Percentiles rank a stretch among this genome's conserved stretches.
Evolutionary conservation across 2,888 invertebrate species (phyloP).

Genomic region (Orthosia gracilis): DNA sequence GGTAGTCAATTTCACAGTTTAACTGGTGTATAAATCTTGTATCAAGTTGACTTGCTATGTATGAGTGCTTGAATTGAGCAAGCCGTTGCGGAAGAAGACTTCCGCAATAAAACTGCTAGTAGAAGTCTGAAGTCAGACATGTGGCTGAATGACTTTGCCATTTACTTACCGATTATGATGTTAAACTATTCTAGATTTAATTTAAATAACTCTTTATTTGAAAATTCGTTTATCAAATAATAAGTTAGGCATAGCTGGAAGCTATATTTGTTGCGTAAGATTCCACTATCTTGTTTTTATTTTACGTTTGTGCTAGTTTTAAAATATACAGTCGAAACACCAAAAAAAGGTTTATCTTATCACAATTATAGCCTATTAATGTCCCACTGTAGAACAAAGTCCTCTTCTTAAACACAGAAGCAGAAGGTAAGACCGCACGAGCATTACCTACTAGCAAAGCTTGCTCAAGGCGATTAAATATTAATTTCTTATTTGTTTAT

Average conservation of each 20-base stretch:
- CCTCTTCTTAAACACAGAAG: background rate
- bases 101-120: constrained; percentile 23
- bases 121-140: background rate
- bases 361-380: background rate
- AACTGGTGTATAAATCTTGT: background rate
- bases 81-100: background rate
- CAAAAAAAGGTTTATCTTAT: background rate
- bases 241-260: constrained; percentile 36
- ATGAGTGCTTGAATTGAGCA: background rate
- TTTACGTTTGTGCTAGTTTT: constrained; percentile 16
- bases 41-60: constrained; percentile 1
- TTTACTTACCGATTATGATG: background rate
- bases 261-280: constrained; percentile 4
- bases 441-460: background rate
- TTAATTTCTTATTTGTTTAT: background rate
- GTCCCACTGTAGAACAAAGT: background rate
- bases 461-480: background rate
- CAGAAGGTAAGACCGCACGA: too few species aligned
- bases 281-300: constrained; percentile 17
- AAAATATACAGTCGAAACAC: background rate
- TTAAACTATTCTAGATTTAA: constrained; percentile 14
- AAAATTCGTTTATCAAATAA: constrained; percentile 21
- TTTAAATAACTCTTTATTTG: background rate
- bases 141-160: background rate
- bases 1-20: background rate